Evolutionary conservation across 2,113 vertebrate species (phyloP).

Genomic region (Procavia capensis): DNA sequence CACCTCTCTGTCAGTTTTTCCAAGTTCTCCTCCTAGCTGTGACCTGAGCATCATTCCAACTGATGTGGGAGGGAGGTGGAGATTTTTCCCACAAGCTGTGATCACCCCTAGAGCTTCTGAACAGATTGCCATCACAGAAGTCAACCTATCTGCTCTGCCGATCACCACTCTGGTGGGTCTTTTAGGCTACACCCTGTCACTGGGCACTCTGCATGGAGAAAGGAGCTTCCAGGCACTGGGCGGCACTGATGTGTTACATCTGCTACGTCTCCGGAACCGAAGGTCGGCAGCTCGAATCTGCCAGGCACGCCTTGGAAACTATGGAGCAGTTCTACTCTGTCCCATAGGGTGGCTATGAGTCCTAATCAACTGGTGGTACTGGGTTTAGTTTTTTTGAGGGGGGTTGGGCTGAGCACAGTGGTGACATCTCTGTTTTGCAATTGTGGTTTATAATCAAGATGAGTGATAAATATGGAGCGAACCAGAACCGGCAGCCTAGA

Average conservation of each 20-base stretch:
- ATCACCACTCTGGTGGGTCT: neutral
- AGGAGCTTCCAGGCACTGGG: constrained; percentile 45
- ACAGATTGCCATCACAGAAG: constrained; percentile 81
- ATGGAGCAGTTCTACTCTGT: too few relatives aligned
- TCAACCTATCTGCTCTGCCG: constrained; percentile 77
- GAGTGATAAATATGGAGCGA: constrained; percentile 78
- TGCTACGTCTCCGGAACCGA: too few relatives aligned
- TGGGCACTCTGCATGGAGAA: constrained; percentile 50
- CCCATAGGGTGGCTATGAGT: too few relatives aligned
- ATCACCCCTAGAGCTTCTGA: constrained; percentile 81
- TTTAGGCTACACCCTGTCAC: neutral
- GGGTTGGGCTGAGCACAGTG: constrained; percentile 77
- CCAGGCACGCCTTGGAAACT: too few relatives aligned
- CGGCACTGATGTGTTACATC: constrained; percentile 64
- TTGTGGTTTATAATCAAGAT: constrained; percentile 79
- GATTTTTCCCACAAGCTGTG: constrained; percentile 82
- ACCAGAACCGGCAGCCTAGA: neutral
- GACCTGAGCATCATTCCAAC: constrained; percentile 75
- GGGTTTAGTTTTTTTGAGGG: too few relatives aligned
- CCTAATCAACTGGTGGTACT: too few relatives aligned
- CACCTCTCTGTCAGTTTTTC: neutral
- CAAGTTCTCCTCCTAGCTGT: constrained; percentile 72
- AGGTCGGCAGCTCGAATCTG: too few relatives aligned
- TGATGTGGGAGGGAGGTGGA: constrained; percentile 66
- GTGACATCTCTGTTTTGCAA: constrained; percentile 77